Conservation (phyloP, 2,797 vertebrate species). For the Sebastes umbrosus region DNA sequence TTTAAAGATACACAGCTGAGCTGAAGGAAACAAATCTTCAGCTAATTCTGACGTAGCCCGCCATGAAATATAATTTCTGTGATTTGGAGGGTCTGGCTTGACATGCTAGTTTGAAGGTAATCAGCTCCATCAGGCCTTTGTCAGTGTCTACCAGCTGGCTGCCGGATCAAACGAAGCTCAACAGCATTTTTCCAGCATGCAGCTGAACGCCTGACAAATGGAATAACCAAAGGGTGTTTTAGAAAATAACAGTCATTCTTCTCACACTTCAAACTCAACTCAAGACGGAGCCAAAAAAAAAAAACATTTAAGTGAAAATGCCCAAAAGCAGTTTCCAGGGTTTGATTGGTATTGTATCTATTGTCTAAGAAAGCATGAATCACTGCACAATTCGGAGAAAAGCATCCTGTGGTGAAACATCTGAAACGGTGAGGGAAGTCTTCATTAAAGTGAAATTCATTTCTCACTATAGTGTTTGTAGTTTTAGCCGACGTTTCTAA, state of each 20-base stretch:
- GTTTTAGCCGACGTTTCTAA: neutral
- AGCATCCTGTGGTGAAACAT: neutral
- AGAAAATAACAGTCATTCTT: constrained; percentile 44
- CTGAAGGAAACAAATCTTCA: constrained; percentile 1
- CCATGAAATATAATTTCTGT: constrained; percentile 12
- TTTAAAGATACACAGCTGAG: constrained; percentile 11
- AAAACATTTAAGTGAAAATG: constrained; percentile 21
- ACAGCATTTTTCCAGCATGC: constrained; percentile 10
- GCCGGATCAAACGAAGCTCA: constrained; percentile 49
- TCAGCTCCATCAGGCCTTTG: constrained; percentile 40
- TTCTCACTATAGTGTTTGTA: neutral
- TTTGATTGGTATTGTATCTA: constrained; percentile 29
- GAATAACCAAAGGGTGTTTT: constrained; percentile 43
- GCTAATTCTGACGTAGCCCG: neutral
- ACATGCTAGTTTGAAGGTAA: constrained; percentile 44
- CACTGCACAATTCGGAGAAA: neutral
- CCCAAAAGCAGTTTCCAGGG: neutral
- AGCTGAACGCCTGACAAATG: constrained; percentile 45
- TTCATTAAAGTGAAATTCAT: neutral
- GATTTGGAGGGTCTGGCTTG: constrained; percentile 22
- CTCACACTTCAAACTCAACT: constrained; percentile 18
- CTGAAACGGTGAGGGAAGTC: neutral
- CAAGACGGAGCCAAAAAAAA: neutral
- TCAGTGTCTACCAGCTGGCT: constrained; percentile 42
- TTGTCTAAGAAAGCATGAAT: constrained; percentile 19